phyloP scores from a whole-genome alignment of 1,140 invertebrate species.

The Tyrophagus putrescentiae region DNA sequence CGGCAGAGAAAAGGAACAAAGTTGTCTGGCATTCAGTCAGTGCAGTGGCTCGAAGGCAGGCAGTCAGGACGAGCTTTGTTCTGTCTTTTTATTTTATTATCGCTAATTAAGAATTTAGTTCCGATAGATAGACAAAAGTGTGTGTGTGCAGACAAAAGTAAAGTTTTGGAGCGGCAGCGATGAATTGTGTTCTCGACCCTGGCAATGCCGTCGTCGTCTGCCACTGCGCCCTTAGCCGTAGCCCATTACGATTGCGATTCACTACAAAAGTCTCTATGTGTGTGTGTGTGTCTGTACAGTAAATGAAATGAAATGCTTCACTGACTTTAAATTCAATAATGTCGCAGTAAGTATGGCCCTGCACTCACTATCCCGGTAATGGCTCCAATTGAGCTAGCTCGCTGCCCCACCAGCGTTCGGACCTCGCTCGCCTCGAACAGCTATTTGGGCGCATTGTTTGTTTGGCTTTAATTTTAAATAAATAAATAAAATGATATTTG shows the following conservation, averaged over 20 bases:
- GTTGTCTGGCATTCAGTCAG: background rate
- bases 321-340: constrained; percentile 16
- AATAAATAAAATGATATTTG: constrained; percentile 13
- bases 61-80: background rate
- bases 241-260: no score
- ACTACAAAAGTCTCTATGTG: no score
- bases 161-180: no score
- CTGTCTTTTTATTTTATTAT: constrained; percentile 2
- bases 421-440: no score
- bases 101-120: constrained; percentile 13
- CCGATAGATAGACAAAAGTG: no score
- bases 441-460: constrained; percentile 1
- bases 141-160: no score
- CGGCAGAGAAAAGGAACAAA: no score
- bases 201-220: no score
- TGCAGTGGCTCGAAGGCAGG: background rate
- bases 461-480: constrained; percentile 17
- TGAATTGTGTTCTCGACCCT: no score
- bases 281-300: no score
- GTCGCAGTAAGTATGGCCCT: background rate
- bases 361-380: background rate
- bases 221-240: no score
- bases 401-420: no score
- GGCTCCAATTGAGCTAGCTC: constrained; percentile 8
- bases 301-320: constrained; percentile 14